Conservation (phyloP, 2,113 vertebrate genomes). For the Recurvirostra avosetta region DNA sequence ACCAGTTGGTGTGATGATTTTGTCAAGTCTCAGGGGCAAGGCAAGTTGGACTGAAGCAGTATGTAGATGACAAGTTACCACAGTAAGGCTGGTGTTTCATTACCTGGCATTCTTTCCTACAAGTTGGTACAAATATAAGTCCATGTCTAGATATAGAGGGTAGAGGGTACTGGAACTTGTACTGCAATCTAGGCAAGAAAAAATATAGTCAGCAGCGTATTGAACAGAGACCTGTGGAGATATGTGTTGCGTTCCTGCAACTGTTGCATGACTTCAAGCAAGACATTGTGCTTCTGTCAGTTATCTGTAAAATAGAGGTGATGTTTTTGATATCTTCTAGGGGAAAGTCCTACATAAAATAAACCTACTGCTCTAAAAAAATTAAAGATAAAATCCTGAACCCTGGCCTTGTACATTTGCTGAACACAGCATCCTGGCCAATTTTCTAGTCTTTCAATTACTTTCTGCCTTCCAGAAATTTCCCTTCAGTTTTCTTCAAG, state of each 20-base stretch:
- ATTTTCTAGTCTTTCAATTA: neutral
- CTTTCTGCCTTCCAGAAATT: neutral
- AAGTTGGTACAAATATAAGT: rapidly evolving
- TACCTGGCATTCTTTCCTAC: neutral
- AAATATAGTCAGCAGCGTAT: neutral
- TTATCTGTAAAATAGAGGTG: neutral
- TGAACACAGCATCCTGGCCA: neutral
- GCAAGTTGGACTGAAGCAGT: neutral
- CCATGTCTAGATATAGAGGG: neutral
- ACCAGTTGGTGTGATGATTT: neutral
- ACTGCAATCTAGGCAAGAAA: neutral
- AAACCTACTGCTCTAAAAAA: neutral
- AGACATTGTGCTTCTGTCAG: neutral
- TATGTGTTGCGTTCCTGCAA: neutral
- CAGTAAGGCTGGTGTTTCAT: neutral
- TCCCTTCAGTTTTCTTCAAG: neutral
- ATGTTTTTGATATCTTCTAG: neutral
- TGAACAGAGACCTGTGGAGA: neutral
- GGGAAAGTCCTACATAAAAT: neutral
- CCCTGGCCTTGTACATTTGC: neutral
- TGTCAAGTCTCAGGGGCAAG: neutral
- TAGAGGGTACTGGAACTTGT: neutral
- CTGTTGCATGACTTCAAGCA: neutral
- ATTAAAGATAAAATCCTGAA: neutral
- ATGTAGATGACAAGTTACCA: neutral